A percentile compares a stretch with the other conserved stretches of the same genome.
These are phyloP conservation scores for Hypomesus transpacificus DNA, from an alignment of 2,113 vertebrate genomes.

Conservation along the genomic window DNA sequence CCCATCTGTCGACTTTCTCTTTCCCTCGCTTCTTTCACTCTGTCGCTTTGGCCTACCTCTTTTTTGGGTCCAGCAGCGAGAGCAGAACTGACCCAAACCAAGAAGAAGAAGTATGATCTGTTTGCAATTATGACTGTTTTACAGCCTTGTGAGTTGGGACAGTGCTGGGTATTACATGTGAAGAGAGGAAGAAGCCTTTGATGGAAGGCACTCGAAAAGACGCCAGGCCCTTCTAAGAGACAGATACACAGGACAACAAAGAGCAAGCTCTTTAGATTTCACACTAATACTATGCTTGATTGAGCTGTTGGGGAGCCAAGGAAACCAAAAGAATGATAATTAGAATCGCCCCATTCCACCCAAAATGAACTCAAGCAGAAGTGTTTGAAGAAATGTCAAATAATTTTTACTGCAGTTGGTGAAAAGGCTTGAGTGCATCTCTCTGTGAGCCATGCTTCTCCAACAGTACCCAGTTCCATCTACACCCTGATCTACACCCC, in stretches of 20 bases:
- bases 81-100: slow-evolving; percentile 29
- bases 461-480: too few species aligned
- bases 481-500: too few species aligned
- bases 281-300: too few species aligned
- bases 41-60: slow-evolving; percentile 46
- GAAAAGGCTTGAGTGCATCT: not conserved
- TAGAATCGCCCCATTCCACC: not conserved
- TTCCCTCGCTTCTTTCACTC: slow-evolving; percentile 26
- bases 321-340: too few species aligned
- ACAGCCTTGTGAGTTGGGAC: slow-evolving; percentile 46
- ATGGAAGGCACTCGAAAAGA: slow-evolving; percentile 45
- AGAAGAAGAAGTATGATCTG: slow-evolving; percentile 33
- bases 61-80: slow-evolving; percentile 39
- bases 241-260: too few species aligned
- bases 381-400: not conserved
- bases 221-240: slow-evolving; percentile 29
- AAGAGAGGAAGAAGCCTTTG: slow-evolving; percentile 46
- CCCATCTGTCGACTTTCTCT: slow-evolving; percentile 47
- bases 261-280: not conserved
- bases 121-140: slow-evolving; percentile 58
- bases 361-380: not conserved
- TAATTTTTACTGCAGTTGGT: too few species aligned
- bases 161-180: slow-evolving; percentile 22
- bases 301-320: too few species aligned
- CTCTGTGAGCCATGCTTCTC: too few species aligned